Evolutionary conservation across 2,888 invertebrate genomes (phyloP), one percentile per base, ranked within the genome.

Genomic region (Deilephila porcellus): DNA sequence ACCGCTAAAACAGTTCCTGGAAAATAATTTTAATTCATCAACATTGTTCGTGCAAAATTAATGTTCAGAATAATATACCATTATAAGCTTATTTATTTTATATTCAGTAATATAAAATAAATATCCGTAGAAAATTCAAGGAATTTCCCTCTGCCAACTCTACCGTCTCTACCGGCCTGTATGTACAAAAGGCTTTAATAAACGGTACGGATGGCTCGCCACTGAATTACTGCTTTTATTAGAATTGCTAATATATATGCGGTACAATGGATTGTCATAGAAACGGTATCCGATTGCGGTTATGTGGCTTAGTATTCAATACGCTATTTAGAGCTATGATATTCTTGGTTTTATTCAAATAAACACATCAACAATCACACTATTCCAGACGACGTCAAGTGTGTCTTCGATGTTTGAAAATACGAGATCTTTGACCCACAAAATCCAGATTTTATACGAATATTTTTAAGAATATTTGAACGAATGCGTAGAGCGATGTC

Each of bases 191-290:
- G 64, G 20, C 45, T 67, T 45, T 67, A 67, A 67, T 37, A 37
- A 45, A 25, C 20, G 14, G 1, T 34, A 25, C n/a, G 34, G 37
- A 25, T 29, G 29, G 45, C 56, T n/a, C 56, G n/a, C 56, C 56
- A n/a, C 19, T 67, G 45, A 67, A 45, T 67, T 45, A 67, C 45
- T 67, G 45, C 20, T 20, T 45, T 67, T 45, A 67, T 67, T 67
- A 67, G 45, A 45, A 67, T 45, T 67, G 64, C 64, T 37, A 67
- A 67, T 45, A 20, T n/a, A 45, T 45, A 67, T 67, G 64, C 45
- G 45, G 45, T 67, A 67, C 45, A 20, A 67, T 20, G 29, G 29
- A 17, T 60, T 60, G 17, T 60, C 29, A 29, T 11, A 17, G 60
- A 17, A 29, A 29, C 60, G 25, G 2, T 29, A 11, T 60, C 14